Conservation (phyloP, 2,113 vertebrate genomes). For the Chloroceryle aenea region DNA sequence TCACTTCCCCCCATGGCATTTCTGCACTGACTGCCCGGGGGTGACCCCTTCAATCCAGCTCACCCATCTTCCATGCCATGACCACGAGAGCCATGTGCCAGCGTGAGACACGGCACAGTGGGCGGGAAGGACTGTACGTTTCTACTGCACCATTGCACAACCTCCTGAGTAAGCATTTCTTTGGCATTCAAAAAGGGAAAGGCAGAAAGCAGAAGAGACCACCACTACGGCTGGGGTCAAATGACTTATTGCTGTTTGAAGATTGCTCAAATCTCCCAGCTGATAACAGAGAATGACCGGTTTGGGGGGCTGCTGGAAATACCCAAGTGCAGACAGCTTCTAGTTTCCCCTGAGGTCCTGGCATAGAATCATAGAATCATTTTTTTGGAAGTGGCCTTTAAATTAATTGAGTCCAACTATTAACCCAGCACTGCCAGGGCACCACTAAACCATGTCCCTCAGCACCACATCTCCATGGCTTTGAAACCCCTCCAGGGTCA, state of each 20-base stretch:
- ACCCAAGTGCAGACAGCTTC: neutral
- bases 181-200: neutral
- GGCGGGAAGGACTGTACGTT: fast-evolving
- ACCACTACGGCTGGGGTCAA: neutral
- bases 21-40: fast-evolving
- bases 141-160: neutral
- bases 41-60: neutral
- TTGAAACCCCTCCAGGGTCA: neutral
- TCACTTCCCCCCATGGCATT: fast-evolving
- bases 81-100: fast-evolving
- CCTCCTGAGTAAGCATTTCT: neutral
- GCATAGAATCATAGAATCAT: neutral
- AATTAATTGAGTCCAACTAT: neutral
- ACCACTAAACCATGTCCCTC: neutral
- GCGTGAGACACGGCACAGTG: fast-evolving
- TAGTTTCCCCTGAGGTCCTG: neutral
- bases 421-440: neutral
- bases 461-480: neutral
- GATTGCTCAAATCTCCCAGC: conserved; percentile 8
- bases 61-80: fast-evolving
- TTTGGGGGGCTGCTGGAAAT: neutral
- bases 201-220: conserved; percentile 54
- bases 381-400: neutral
- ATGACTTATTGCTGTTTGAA: neutral
- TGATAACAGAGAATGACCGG: fast-evolving